Percentiles rank a stretch among this genome's conserved stretches.
These are phyloP conservation scores for Drosophila littoralis DNA, from an alignment of 1,140 invertebrate genomes.

Conservation along the genomic window DNA sequence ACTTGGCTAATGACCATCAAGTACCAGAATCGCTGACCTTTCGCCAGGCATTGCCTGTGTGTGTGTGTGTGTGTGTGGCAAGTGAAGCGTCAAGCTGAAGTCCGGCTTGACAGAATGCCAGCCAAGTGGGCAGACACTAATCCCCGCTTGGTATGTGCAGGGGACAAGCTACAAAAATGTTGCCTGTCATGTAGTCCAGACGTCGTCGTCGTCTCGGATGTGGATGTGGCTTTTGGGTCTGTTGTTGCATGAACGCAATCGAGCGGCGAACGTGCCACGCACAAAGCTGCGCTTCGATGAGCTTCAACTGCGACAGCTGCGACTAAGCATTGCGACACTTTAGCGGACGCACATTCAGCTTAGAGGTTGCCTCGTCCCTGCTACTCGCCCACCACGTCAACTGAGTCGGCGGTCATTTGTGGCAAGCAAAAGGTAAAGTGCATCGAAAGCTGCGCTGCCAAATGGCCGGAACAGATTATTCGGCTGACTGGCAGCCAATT, in stretches of 20 bases:
- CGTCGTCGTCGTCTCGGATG: conserved; percentile 20
- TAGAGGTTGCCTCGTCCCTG: conserved; percentile 36
- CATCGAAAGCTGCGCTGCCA: conserved; percentile 42
- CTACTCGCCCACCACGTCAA: neutral
- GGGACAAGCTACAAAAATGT: conserved; percentile 13
- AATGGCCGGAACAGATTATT: conserved; percentile 59
- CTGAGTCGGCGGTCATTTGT: conserved; percentile 20
- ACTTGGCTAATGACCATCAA: conserved; percentile 52
- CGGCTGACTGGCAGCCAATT: conserved; percentile 52
- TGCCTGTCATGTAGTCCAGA: conserved; percentile 38
- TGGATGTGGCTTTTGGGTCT: conserved; percentile 20
- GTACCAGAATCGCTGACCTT: conserved; percentile 66
- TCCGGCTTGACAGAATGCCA: conserved; percentile 42
- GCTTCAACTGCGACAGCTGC: conserved; percentile 48
- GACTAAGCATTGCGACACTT: conserved; percentile 68
- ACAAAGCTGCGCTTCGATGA: conserved; percentile 64
- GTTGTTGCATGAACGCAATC: conserved; percentile 52
- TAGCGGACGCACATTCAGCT: conserved; percentile 35
- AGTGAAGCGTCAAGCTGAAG: conserved; percentile 44
- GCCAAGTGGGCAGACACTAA: conserved; percentile 27
- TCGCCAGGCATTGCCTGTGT: conserved; percentile 26
- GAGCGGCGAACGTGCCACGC: conserved; percentile 49
- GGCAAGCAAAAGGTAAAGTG: conserved; percentile 42
- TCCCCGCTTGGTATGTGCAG: conserved; percentile 8
- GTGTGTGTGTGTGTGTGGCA: conserved; percentile 14